phyloP scores from a whole-genome alignment of 2,797 vertebrate species.

The Phoeniculus purpureus region DNA sequence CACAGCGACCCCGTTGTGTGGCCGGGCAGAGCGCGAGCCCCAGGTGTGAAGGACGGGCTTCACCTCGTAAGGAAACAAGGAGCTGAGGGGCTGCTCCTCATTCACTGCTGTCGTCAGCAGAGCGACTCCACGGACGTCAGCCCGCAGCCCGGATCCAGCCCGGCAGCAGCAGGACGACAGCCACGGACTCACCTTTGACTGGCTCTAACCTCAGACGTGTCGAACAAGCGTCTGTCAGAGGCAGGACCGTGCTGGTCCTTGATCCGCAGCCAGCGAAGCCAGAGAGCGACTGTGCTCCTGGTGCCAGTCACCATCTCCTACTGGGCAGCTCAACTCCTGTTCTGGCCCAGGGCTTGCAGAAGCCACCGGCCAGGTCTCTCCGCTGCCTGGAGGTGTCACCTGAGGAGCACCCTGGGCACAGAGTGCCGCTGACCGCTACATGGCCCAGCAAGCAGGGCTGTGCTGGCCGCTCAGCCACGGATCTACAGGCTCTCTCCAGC shows the following conservation, averaged over 20 bases:
- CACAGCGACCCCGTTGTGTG: background rate
- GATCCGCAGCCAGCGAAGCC: background rate
- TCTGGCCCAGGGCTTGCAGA: background rate
- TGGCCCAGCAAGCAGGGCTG: background rate
- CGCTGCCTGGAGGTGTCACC: background rate
- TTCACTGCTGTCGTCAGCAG: background rate
- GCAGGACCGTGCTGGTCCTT: background rate
- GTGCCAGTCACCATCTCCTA: background rate
- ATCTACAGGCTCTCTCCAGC: background rate
- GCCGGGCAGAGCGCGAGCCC: background rate
- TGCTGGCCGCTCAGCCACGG: background rate
- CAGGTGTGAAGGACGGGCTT: background rate
- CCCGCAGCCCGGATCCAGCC: background rate
- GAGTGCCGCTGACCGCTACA: background rate
- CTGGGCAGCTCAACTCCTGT: background rate
- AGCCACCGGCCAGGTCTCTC: background rate
- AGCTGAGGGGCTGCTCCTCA: background rate
- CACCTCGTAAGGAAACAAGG: background rate
- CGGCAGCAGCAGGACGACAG: background rate
- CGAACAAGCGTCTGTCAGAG: background rate
- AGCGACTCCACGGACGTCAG: background rate
- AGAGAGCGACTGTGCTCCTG: background rate
- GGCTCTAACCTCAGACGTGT: background rate
- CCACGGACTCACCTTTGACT: background rate
- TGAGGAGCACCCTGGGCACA: background rate